Evolutionary conservation across 64 coral and sea anemone species (phyloP).

Genomic region (Astreopora myriophthalma): DNA sequence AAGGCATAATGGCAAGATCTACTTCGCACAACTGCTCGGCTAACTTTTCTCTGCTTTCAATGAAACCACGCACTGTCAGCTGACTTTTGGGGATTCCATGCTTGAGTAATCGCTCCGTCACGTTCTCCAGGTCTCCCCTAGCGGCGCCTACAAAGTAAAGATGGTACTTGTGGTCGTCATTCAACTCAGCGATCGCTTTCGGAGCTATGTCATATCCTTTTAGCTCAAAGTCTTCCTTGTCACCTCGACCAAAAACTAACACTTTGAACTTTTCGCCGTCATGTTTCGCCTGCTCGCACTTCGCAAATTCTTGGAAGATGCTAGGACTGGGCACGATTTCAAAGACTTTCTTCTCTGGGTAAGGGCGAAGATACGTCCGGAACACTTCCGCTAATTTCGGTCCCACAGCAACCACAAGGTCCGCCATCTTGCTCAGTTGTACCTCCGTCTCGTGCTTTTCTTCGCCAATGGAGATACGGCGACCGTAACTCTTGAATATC

Average conservation of each 20-base stretch:
- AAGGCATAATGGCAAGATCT: conserved; percentile 41
- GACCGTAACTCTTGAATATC: background rate
- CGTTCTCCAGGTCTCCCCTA: background rate
- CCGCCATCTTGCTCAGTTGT: background rate
- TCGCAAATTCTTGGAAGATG: conserved; percentile 7
- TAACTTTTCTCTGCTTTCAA: background rate
- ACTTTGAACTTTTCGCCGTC: conserved; percentile 2
- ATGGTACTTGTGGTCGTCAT: background rate
- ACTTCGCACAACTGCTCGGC: background rate
- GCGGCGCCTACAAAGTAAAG: conserved; percentile 9
- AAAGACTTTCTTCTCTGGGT: background rate
- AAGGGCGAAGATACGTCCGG: background rate
- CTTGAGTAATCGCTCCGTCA: background rate
- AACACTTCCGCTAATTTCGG: background rate
- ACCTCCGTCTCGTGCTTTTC: background rate
- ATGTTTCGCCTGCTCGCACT: background rate
- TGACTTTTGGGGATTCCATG: background rate
- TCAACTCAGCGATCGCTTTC: conserved; percentile 7
- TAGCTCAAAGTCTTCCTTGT: conserved; percentile 25
- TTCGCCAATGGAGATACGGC: background rate
- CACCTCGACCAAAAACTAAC: conserved; percentile 49
- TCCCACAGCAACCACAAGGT: conserved; percentile 40
- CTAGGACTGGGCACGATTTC: background rate
- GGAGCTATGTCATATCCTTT: conserved; percentile 46
- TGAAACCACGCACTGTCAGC: conserved; percentile 7